Evolutionary conservation across 2,797 vertebrate species (phyloP).

Genomic region (Gouania willdenowi): DNA sequence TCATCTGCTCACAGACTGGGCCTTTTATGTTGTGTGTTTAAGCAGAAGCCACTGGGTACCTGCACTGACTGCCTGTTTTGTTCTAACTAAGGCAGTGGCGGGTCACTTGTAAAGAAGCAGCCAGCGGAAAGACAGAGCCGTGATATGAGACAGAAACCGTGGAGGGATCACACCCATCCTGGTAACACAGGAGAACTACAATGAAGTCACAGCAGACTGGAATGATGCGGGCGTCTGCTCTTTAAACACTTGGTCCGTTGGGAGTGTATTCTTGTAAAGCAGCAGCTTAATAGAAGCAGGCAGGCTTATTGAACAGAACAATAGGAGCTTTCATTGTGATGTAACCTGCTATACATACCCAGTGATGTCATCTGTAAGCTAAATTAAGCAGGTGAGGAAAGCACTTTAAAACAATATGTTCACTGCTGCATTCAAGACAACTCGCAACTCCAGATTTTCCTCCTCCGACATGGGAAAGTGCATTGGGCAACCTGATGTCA

Average conservation of each 20-base stretch:
- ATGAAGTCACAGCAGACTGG: slow-evolving; percentile 35
- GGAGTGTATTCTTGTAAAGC: slow-evolving; percentile 22
- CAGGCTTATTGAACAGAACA: slow-evolving; percentile 8
- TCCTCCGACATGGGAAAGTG: too few relatives aligned
- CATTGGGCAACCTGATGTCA: too few relatives aligned
- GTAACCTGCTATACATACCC: slow-evolving; percentile 16
- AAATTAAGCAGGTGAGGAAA: too few relatives aligned
- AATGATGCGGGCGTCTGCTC: not conserved
- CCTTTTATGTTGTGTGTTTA: too few relatives aligned
- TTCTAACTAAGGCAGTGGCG: slow-evolving; percentile 19
- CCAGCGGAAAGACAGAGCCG: slow-evolving; percentile 43
- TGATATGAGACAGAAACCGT: slow-evolving; percentile 16
- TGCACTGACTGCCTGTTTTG: not conserved
- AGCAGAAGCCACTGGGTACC: too few relatives aligned
- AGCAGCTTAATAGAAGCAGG: not conserved
- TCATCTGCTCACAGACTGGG: slow-evolving; percentile 15
- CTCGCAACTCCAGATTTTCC: too few relatives aligned
- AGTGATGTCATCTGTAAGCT: too few relatives aligned
- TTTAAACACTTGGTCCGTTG: not conserved
- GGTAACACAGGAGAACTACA: slow-evolving; percentile 27
- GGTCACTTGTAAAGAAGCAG: slow-evolving; percentile 56
- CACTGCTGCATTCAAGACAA: too few relatives aligned
- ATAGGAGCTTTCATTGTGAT: slow-evolving; percentile 10
- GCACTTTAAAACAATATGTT: too few relatives aligned
- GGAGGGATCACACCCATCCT: slow-evolving; percentile 10